Base-by-base conservation (phyloP, 2,888 invertebrate species). In the Machimus atricapillus region DNA sequence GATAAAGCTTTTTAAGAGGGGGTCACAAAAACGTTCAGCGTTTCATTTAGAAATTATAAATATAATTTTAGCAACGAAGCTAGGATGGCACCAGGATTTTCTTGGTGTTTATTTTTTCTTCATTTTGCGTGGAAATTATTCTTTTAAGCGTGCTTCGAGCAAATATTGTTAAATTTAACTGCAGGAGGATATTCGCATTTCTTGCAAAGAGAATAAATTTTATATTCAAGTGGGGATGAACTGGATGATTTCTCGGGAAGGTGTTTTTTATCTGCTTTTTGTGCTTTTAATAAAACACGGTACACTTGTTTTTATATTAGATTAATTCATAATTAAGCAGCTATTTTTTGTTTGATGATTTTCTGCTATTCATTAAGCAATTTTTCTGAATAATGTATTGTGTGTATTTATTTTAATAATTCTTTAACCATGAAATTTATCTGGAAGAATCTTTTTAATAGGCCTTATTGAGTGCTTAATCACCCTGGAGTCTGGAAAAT, bases 1-100 rank as follows among this genome's bases (percentile, higher is more conserved):
- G 82, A 83, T 66, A 83, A 83, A 83, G 82, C 82, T 83, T 52
- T 83, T 83, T 66, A 83, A 66, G 66, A 66, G 52, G 79, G 46
- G 12, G 52, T 46, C 56, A 66, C 43, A 83, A 40, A 83, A 40
- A 66, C 37, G 43, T 83, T 83, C 31, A 31, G 82, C 66, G 37
- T 58, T 79, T 79, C 31, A 79, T 79, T 79, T 78, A 52, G 40
- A 79, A 79, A 79, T 79, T 79, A 79, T 27, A 79, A 79, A 31
- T 52, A 31, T 52, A 52, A 79, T 43, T 43, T 43, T 9, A 46
- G 23, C 23, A 79, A 79, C 27, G 79, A 79, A 79, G 79, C 79
- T 52, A 34, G 23, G 79, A 79, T 79, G 79, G 52, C 9, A 46
- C 52, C 79, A 16, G 23, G 46, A 31, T 52, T 79, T 79, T 52